Base-by-base conservation (phyloP, 2,888 invertebrate genomes). In the Hartigia nigra region DNA sequence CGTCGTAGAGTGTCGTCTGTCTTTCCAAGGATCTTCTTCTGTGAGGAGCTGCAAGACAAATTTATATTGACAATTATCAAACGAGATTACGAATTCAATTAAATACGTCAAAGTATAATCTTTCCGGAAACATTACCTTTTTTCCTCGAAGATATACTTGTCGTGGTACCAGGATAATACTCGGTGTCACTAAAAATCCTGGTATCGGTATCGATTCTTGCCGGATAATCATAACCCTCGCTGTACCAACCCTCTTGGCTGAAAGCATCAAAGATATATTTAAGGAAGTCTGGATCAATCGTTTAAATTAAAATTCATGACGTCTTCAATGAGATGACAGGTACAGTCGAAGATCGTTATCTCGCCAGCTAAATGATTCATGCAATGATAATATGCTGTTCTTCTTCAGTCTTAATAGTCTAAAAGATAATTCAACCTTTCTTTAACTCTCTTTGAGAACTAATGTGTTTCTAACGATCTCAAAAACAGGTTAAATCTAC, bases 1-100 rank as follows among this genome's bases (percentile, higher is more conserved):
- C 96, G 89, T 96, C 96, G 88, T 96, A 96, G 86, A 96, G 92
- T 74, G 96, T 96, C 82, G 94, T 95, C 92, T 97, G 97, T 87
- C 96, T 93, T 91, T 96, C 97, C 88, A 97, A 92, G 91, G 96
- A 96, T 81, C 96, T 96, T 89, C 95, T 93, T 88, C 96, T 92
- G 70, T 90, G 90, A 78, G 90, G 88, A 82, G 89, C 92, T 91
- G 87, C 82, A 86, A 78, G 55, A 80, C 12, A 55, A 55, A 9
- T 55, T 55, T 23, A 23, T 55, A 1, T 5, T 55, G 23, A 34
- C 34, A 34, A 34, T 55, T 5, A 55, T 55, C 55, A 9, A 55
- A 9, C 23, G 9, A 55, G 23, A 23, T 23, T 0, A 23, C 5
- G 9, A 23, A 9, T 23, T 23, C 55, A 14, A 32, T 31, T 12